A percentile compares a stretch with the other conserved stretches of the same genome.
These are phyloP conservation scores for Toxonevra muliebris DNA, from an alignment of 2,888 invertebrate species.

Conservation along the genomic window DNA sequence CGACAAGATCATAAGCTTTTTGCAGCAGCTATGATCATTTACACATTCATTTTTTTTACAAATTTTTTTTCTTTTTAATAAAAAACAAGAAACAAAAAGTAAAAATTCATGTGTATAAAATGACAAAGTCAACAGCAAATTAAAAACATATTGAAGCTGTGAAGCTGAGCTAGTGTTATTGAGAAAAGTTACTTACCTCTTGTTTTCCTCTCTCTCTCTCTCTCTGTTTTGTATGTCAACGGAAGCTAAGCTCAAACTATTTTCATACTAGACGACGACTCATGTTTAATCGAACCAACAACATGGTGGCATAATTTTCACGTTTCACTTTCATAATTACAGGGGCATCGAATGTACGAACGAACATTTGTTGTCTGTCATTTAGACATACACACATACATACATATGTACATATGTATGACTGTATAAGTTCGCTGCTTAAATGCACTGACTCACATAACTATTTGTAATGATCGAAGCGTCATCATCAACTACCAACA, in stretches of 20 bases:
- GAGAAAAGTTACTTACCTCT: background rate
- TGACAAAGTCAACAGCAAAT: background rate
- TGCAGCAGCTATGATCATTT: background rate
- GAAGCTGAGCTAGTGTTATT: background rate
- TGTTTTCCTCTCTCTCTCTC: too few relatives aligned
- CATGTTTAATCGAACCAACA: background rate
- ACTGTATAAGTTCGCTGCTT: too few relatives aligned
- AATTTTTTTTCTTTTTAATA: too few relatives aligned
- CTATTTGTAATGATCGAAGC: background rate
- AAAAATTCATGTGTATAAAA: background rate
- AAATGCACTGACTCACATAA: too few relatives aligned
- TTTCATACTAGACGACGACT: too few relatives aligned
- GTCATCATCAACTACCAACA: conserved; percentile 9
- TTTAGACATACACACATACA: background rate
- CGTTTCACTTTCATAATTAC: conserved; percentile 38
- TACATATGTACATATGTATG: conserved; percentile 6
- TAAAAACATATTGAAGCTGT: background rate
- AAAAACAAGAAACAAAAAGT: background rate
- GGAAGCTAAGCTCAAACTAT: conserved; percentile 4
- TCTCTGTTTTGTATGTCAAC: conserved; percentile 8
- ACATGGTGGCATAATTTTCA: conserved; percentile 31
- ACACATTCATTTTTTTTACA: conserved; percentile 1
- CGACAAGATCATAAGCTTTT: background rate
- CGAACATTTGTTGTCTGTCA: background rate
- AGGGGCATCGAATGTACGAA: background rate